These are phyloP conservation scores for Tachyglossus aculeatus DNA, from an alignment of 2,797 vertebrate species.

Conservation along the genomic window DNA sequence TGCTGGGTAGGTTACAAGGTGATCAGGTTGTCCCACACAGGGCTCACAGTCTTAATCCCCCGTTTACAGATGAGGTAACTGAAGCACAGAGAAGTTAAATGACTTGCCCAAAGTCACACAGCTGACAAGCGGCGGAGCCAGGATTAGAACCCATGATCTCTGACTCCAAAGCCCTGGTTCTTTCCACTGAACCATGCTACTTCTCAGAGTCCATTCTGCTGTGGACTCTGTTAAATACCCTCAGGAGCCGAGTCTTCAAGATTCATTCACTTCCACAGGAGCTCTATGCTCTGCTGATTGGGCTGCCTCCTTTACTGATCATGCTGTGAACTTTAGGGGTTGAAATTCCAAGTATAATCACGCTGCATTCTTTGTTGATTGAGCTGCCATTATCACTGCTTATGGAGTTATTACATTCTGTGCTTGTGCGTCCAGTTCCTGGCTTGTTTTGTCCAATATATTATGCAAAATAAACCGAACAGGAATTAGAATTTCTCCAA, in stretches of 20 bases:
- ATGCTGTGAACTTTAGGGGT: slow-evolving; percentile 65
- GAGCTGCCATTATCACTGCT: slow-evolving; percentile 49
- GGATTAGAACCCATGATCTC: too few relatives aligned
- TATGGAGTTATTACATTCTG: slow-evolving; percentile 53
- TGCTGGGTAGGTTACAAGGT: too few relatives aligned
- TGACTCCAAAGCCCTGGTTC: too few relatives aligned
- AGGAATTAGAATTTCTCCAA: slow-evolving; percentile 71
- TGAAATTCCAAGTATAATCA: slow-evolving; percentile 73
- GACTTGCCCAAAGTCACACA: too few relatives aligned
- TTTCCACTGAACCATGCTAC: not conserved
- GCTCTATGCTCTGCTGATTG: slow-evolving; percentile 42
- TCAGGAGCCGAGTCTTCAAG: slow-evolving; percentile 62
- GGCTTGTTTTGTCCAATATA: slow-evolving; percentile 66
- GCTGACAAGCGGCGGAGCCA: too few relatives aligned
- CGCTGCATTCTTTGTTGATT: slow-evolving; percentile 69
- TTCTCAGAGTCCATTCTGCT: slow-evolving; percentile 29
- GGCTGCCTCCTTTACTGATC: slow-evolving; percentile 60
- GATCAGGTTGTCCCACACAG: too few relatives aligned
- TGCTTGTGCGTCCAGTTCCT: slow-evolving; percentile 58
- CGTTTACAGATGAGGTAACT: too few relatives aligned
- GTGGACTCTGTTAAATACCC: slow-evolving; percentile 39
- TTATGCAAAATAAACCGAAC: slow-evolving; percentile 70
- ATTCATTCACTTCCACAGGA: slow-evolving; percentile 53
- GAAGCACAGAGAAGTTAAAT: too few relatives aligned
- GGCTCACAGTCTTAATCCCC: too few relatives aligned